phyloP scores from a whole-genome alignment of 2,888 invertebrate genomes.

The Andrena camellia region DNA sequence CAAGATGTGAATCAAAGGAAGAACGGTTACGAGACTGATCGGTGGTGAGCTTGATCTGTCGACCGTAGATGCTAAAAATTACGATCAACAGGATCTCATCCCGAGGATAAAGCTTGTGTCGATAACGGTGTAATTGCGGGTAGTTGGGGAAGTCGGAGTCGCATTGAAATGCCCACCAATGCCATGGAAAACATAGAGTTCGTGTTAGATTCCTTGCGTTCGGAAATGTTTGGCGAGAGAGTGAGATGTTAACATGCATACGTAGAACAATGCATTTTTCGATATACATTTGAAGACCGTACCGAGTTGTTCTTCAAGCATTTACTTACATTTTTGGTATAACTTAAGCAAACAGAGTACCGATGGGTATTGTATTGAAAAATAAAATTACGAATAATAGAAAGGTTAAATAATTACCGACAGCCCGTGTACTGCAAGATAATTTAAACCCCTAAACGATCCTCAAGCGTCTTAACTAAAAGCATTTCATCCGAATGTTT shows the following conservation, averaged over 20 bases:
- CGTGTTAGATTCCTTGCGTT: constrained; percentile 55
- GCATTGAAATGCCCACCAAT: constrained; percentile 31
- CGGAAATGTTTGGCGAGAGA: constrained; percentile 33
- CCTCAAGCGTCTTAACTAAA: constrained; percentile 23
- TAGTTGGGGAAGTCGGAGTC: constrained; percentile 52
- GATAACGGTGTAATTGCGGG: constrained; percentile 58
- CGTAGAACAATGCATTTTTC: constrained; percentile 11
- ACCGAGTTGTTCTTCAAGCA: constrained; percentile 27
- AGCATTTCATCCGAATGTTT: constrained; percentile 42
- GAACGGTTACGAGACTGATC: constrained; percentile 37
- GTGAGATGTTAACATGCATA: constrained; percentile 29
- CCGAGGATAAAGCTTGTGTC: constrained; percentile 54
- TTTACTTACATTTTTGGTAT: constrained; percentile 34
- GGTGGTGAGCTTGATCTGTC: constrained; percentile 20
- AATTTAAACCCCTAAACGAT: constrained; percentile 4
- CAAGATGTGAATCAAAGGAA: constrained; percentile 57
- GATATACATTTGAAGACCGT: constrained; percentile 40
- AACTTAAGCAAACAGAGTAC: constrained; percentile 13
- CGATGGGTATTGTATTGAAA: constrained; percentile 23
- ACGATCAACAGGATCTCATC: constrained; percentile 52
- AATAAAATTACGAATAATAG: constrained; percentile 28
- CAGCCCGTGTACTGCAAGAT: constrained; percentile 21
- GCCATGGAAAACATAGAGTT: constrained; percentile 41
- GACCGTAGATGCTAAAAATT: constrained; percentile 24
- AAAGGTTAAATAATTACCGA: constrained; percentile 20